Evolutionary conservation across 2,888 invertebrate species (phyloP).

Genomic region (Pristionchus entomophagus): DNA sequence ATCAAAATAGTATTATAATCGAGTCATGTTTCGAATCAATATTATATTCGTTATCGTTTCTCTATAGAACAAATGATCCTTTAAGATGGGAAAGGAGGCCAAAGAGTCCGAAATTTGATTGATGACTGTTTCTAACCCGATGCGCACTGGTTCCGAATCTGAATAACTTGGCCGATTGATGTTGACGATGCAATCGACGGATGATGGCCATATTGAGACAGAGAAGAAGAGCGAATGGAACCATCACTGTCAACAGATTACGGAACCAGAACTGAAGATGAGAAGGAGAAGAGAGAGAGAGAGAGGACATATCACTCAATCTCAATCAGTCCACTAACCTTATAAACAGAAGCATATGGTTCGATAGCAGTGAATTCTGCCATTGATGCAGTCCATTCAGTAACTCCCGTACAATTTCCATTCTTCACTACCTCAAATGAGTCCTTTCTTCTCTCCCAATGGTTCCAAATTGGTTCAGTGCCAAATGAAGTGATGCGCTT

Average conservation of each 20-base stretch:
- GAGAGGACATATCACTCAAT: background rate
- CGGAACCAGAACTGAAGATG: conserved; percentile 71
- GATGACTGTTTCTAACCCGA: conserved; percentile 58
- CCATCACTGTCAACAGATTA: conserved; percentile 66
- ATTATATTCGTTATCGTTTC: too few relatives aligned
- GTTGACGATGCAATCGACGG: conserved; percentile 67
- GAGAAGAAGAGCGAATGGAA: conserved; percentile 70
- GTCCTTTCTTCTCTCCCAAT: background rate
- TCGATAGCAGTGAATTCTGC: conserved; percentile 65
- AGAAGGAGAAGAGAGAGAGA: background rate
- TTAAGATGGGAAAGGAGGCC: too few relatives aligned
- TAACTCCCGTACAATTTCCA: conserved; percentile 72
- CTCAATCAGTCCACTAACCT: conserved; percentile 49
- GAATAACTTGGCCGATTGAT: conserved; percentile 71
- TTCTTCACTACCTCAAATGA: conserved; percentile 65
- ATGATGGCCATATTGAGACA: conserved; percentile 72
- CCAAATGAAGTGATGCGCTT: background rate
- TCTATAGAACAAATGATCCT: too few relatives aligned
- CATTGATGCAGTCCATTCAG: conserved; percentile 60
- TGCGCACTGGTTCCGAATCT: conserved; percentile 73
- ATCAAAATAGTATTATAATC: background rate
- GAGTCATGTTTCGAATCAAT: too few relatives aligned
- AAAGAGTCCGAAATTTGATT: background rate
- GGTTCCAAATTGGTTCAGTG: background rate
- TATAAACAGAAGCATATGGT: conserved; percentile 71